Conservation (phyloP, 2,113 vertebrate genomes). For the Globicephala melas region DNA sequence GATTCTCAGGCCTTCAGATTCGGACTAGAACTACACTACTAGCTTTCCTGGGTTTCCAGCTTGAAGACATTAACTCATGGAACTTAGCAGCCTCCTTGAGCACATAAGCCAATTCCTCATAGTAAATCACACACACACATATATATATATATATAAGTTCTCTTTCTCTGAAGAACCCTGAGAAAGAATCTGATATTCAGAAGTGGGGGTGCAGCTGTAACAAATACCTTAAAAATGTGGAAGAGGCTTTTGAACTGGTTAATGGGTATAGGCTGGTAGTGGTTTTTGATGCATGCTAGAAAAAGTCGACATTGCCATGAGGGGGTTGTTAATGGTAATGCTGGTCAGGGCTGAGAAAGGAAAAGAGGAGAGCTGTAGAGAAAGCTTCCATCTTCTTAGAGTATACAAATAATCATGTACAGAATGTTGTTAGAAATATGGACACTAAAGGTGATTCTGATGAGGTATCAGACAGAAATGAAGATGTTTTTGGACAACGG, state of each 20-base stretch:
- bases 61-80: not conserved
- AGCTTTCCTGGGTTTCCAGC: not conserved
- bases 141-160: not conserved
- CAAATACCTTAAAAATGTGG: not conserved
- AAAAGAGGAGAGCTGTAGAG: not conserved
- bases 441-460: not conserved
- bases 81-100: not conserved
- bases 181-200: not conserved
- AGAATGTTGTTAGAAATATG: not conserved
- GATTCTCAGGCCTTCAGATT: not conserved
- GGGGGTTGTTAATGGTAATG: not conserved
- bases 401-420: not conserved
- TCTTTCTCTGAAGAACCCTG: not conserved
- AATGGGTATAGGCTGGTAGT: not conserved
- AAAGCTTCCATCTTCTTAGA: not conserved
- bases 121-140: not conserved
- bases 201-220: not conserved
- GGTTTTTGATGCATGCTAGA: not conserved
- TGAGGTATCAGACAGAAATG: not conserved
- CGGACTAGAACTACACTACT: not conserved
- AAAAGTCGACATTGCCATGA: not conserved
- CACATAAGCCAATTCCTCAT: not conserved
- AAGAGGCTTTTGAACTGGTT: not conserved
- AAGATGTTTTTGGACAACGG: not conserved
- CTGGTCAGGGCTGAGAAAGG: not conserved